Evolutionary conservation across 1,140 invertebrate species (phyloP), one percentile per base, ranked within the genome.

Genomic region (Drosophila carrolli): DNA sequence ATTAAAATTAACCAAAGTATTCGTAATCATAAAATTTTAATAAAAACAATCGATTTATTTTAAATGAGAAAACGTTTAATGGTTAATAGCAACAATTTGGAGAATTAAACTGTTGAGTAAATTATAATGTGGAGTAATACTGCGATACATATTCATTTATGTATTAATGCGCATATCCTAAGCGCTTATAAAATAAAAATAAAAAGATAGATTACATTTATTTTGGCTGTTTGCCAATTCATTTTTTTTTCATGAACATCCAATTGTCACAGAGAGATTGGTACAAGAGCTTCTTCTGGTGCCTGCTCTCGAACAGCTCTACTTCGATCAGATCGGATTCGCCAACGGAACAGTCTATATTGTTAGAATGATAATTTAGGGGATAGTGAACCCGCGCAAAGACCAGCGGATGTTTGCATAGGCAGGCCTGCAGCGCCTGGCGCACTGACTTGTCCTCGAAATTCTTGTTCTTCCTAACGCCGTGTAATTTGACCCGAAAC

Each of bases 401-500:
- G 4, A 79, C 58, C 5, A 16, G 32, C 0, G 55, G 5, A 9
- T 76, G 37, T n/a, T 47, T 44, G 44, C 37, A 66, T 0, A 86
- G 41, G 19, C 71, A 76, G 1, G 62, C 43, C 16, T 53, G 44
- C 11, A 86, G 44, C 6, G 71, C 47, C 11, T 76, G 55, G 5
- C 53, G 71, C 32, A 83, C 79, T 4, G 51, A 40, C 29, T 74
- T 56, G 0, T 83, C 67, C 0, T 6, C 16, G n/a, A 79, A 73
- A 2, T 44, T 73, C 5, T 27, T 47, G 65, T 84, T 90, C n/a
- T 27, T 19, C 44, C 73, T 71, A 2, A 90, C 16, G 41, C 65
- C 67, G 41, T 86, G 61, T 23, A 92, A 43, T 23, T 77, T 78
- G 5, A 91, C 89, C 7, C 74, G 82, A 9, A 91, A 77, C 0